These are phyloP conservation scores for Drosophila kepulauana DNA, from an alignment of 1,140 invertebrate genomes.

Conservation along the genomic window DNA sequence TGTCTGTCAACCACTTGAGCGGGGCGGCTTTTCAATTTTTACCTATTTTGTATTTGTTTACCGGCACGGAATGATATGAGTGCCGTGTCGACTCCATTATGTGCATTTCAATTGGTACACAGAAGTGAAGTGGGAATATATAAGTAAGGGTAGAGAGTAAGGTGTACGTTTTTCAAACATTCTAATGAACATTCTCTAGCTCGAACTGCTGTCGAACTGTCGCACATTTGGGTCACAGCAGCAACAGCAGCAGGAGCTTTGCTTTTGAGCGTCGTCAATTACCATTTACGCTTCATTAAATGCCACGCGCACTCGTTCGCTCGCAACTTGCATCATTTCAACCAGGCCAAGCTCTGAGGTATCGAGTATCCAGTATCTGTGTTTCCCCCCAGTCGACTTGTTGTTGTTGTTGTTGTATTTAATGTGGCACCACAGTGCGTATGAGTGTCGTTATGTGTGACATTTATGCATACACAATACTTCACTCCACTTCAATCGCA, in stretches of 20 bases:
- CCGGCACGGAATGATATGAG: conserved; percentile 71
- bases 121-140: too few species aligned
- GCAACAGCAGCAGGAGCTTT: conserved; percentile 30
- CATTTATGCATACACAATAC: conserved; percentile 66
- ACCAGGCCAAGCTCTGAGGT: conserved; percentile 19
- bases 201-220: conserved; percentile 58
- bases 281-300: conserved; percentile 83
- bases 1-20: conserved; percentile 29
- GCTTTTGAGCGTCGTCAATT: conserved; percentile 75
- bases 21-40: conserved; percentile 45
- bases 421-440: conserved; percentile 71
- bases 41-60: conserved; percentile 71
- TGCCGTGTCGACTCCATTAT: conserved; percentile 30
- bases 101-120: conserved; percentile 41
- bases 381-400: conserved; percentile 3
- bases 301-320: conserved; percentile 58
- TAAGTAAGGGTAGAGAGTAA: too few species aligned
- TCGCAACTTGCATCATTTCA: conserved; percentile 40
- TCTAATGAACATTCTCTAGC: conserved; percentile 68
- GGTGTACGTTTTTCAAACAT: conserved; percentile 22
- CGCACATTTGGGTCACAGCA: conserved; percentile 74
- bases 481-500: conserved; percentile 17
- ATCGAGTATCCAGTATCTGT: conserved; percentile 21
- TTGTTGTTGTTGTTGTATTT: conserved; percentile 32
- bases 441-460: conserved; percentile 77